These are phyloP conservation scores for Tipula unca DNA, from an alignment of 2,888 invertebrate genomes.

Conservation along the genomic window DNA sequence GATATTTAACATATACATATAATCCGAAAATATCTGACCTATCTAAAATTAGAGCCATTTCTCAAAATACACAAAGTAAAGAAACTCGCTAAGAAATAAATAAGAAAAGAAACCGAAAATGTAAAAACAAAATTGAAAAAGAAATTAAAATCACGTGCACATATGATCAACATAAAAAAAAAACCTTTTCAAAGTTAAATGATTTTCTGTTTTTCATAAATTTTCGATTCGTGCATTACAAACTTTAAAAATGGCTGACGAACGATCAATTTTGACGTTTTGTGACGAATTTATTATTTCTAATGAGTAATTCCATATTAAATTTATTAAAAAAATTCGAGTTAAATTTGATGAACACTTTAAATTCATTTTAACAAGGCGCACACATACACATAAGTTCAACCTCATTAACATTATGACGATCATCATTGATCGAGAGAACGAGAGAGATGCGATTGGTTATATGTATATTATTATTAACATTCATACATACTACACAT, in stretches of 20 bases:
- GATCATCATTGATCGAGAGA: background rate
- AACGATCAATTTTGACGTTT: background rate
- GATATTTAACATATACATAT: background rate
- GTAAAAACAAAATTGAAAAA: background rate
- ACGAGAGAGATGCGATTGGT: background rate
- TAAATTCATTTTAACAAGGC: background rate
- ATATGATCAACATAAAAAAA: background rate
- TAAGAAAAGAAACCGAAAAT: background rate
- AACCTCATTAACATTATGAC: background rate
- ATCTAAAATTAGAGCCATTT: background rate
- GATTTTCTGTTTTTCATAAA: background rate
- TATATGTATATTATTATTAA: background rate
- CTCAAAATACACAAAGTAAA: background rate
- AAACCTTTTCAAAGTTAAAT: background rate
- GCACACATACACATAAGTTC: background rate
- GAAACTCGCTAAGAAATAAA: background rate
- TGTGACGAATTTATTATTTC: background rate
- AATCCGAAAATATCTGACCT: background rate
- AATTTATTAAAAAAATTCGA: background rate
- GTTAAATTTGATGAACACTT: background rate
- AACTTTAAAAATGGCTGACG: background rate
- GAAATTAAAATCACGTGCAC: background rate
- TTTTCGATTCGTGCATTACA: background rate
- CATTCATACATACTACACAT: background rate
- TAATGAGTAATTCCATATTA: background rate